phyloP scores from a whole-genome alignment of 2,797 vertebrate genomes.

The Cyclopterus lumpus region DNA sequence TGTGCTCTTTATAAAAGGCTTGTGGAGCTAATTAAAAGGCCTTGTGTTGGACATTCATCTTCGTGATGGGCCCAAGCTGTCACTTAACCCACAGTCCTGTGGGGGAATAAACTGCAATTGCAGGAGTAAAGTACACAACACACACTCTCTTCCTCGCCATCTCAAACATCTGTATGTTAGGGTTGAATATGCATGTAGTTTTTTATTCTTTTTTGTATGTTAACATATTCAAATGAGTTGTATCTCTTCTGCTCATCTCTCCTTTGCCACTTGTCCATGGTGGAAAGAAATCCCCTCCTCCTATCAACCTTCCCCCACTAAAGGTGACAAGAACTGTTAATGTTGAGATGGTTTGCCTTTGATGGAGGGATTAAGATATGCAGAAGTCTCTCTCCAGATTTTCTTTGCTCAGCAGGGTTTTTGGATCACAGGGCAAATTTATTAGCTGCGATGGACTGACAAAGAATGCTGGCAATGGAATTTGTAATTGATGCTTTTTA shows the following conservation, averaged over 20 bases:
- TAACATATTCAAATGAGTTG: conserved; percentile 48
- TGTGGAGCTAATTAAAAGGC: conserved; percentile 85
- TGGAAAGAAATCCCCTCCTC: conserved; percentile 44
- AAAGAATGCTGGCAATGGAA: conserved; percentile 69
- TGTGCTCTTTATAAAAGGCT: conserved; percentile 73
- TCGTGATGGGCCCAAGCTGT: conserved; percentile 80
- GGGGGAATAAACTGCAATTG: conserved; percentile 63
- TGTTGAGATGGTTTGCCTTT: conserved; percentile 59
- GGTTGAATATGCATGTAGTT: conserved; percentile 34
- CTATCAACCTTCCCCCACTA: conserved; percentile 42
- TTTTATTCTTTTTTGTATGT: conserved; percentile 31
- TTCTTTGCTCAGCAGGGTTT: conserved; percentile 70
- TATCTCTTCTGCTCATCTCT: conserved; percentile 28
- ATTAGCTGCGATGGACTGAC: conserved; percentile 79
- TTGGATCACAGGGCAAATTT: conserved; percentile 79
- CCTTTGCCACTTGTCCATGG: conserved; percentile 4
- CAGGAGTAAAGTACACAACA: conserved; percentile 50
- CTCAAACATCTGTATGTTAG: conserved; percentile 12
- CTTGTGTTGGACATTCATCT: conserved; percentile 82
- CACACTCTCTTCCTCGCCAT: conserved; percentile 24
- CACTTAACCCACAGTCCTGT: conserved; percentile 73
- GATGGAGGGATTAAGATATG: conserved; percentile 72
- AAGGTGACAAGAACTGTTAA: conserved; percentile 75
- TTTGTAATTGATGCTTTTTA: conserved; percentile 72
- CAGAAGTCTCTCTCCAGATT: conserved; percentile 68